phyloP scores from a whole-genome alignment of 2,888 invertebrate species.

The Glaucopsyche alexis region DNA sequence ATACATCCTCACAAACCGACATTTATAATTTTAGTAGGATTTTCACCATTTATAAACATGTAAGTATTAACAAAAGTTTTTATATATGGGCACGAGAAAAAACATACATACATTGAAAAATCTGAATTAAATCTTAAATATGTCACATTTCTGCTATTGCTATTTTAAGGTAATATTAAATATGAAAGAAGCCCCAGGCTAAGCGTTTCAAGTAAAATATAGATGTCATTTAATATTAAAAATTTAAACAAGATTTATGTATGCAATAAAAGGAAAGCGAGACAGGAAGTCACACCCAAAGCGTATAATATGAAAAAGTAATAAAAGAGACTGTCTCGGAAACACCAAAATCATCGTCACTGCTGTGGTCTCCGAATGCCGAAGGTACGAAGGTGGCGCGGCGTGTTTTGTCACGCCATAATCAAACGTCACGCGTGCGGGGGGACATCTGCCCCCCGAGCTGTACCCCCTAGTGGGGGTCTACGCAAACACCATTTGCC shows the following conservation, averaged over 20 bases:
- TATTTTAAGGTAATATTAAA: neutral
- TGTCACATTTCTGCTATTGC: neutral
- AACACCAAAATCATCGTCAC: neutral
- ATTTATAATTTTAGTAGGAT: no score
- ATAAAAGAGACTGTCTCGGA: no score
- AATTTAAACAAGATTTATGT: neutral
- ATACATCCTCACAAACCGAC: no score
- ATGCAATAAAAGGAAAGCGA: neutral
- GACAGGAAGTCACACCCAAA: neutral
- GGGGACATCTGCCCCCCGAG: conserved; percentile 44
- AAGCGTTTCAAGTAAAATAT: neutral
- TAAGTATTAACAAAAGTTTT: no score
- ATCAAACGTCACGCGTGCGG: conserved; percentile 49
- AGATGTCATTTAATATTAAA: neutral
- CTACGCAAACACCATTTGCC: conserved; percentile 23
- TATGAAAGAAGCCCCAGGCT: neutral
- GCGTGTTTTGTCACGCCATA: conserved; percentile 60
- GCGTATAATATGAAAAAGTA: neutral
- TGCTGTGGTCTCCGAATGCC: neutral
- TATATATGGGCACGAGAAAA: neutral
- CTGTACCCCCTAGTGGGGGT: neutral
- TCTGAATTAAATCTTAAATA: neutral
- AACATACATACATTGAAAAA: neutral
- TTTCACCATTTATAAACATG: no score
- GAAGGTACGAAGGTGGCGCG: conserved; percentile 35